Percentiles rank a stretch among this genome's conserved stretches.
Evolutionary conservation across 2,113 vertebrate genomes (phyloP).

Genomic region (Fukomys damarensis): DNA sequence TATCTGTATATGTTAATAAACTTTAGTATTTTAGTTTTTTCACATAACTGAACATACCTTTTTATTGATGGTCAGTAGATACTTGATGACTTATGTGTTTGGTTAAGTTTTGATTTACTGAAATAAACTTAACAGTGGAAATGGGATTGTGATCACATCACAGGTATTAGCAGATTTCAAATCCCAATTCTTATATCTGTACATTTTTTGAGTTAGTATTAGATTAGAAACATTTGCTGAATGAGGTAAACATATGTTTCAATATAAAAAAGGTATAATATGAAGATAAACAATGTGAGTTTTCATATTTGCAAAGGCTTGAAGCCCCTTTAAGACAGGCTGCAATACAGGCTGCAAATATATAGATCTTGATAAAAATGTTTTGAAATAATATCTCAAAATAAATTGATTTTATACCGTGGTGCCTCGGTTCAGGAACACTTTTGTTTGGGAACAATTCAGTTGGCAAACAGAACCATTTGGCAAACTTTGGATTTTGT

Average conservation of each 20-base stretch:
- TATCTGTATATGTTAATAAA: not conserved
- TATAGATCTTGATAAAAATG: not conserved
- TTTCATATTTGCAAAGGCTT: not conserved
- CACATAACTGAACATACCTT: not conserved
- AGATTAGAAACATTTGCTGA: not conserved
- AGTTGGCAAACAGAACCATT: not conserved
- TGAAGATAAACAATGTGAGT: not conserved
- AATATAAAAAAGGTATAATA: not conserved
- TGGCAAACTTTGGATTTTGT: not conserved
- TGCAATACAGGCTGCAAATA: not conserved
- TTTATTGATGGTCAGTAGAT: not conserved
- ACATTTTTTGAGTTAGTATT: not conserved
- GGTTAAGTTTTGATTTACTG: conserved; percentile 11
- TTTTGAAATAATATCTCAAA: not conserved
- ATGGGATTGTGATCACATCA: not conserved
- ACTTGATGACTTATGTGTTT: not conserved
- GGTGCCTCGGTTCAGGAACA: not conserved
- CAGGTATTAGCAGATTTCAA: not conserved
- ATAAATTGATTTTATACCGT: not conserved
- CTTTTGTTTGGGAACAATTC: not conserved
- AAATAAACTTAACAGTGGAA: not conserved
- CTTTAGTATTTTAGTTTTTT: conserved; percentile 32
- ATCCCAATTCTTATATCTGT: not conserved
- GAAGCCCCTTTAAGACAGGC: not conserved
- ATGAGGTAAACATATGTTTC: not conserved